A percentile compares a stretch with the other conserved stretches of the same genome.
Conservation (phyloP, 2,113 vertebrate species). For the Brachyhypopomus gauderio region DNA sequence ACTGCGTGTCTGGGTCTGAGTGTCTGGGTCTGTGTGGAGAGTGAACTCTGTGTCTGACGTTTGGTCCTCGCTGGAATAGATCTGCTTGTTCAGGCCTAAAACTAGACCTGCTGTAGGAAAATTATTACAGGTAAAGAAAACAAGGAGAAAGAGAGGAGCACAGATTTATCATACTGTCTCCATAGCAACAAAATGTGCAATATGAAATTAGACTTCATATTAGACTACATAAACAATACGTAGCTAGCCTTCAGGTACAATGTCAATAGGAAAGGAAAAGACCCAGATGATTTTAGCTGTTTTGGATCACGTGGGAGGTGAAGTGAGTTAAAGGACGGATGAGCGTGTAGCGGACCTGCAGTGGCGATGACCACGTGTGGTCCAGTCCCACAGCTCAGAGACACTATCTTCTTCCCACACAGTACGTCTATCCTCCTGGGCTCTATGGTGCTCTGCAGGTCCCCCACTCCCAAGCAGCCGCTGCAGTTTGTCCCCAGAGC, state of each 20-base stretch:
- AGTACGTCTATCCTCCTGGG: slow-evolving; percentile 86
- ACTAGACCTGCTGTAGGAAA: not conserved
- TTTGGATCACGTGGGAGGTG: not conserved
- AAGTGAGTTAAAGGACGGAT: not conserved
- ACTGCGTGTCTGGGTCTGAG: too few species aligned
- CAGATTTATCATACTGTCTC: too few species aligned
- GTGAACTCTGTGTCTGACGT: too few species aligned
- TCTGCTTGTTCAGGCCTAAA: not conserved
- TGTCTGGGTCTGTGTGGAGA: too few species aligned
- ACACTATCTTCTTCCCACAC: slow-evolving; percentile 92
- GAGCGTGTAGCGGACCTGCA: slow-evolving; percentile 77
- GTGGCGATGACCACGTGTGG: slow-evolving; percentile 92
- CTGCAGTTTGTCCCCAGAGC: slow-evolving; percentile 95
- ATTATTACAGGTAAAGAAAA: not conserved
- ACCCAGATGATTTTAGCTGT: not conserved
- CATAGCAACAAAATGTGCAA: too few species aligned
- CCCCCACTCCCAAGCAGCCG: slow-evolving; percentile 92
- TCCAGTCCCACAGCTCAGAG: slow-evolving; percentile 95
- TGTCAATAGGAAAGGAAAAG: not conserved
- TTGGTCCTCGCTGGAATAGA: too few species aligned
- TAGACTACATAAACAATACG: too few species aligned
- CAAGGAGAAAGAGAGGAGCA: too few species aligned
- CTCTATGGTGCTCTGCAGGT: slow-evolving; percentile 91
- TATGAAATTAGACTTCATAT: too few species aligned
- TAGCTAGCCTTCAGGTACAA: too few species aligned